A percentile compares a stretch with the other conserved stretches of the same genome.
Evolutionary conservation across 2,888 invertebrate species (phyloP).

Genomic region (Plusia festucae): DNA sequence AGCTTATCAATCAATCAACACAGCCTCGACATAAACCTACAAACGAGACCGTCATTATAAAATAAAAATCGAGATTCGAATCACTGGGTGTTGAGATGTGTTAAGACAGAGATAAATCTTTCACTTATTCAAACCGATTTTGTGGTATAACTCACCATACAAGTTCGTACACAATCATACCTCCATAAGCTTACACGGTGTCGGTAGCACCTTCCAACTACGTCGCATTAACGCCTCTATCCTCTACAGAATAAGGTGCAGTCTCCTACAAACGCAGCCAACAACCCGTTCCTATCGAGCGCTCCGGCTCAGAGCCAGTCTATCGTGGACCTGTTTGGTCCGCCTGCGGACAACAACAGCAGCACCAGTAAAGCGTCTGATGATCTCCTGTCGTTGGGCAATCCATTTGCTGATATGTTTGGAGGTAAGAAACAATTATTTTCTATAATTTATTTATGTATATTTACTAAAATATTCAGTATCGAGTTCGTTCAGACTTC

Average conservation of each 20-base stretch:
- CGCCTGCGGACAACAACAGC: constrained; percentile 81
- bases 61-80: no score
- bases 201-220: constrained; percentile 11
- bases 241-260: constrained; percentile 91
- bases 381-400: constrained; percentile 95
- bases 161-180: background rate
- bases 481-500: no score
- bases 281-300: constrained; percentile 96
- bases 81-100: no score
- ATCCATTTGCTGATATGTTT: constrained; percentile 97
- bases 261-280: constrained; percentile 92
- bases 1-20: no score
- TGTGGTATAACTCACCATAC: no score
- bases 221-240: background rate
- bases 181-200: constrained; percentile 40
- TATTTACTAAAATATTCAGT: no score
- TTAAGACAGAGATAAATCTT: no score
- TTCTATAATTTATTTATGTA: no score
- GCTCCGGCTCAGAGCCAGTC: constrained; percentile 87
- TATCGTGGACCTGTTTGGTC: constrained; percentile 95
- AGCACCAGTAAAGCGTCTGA: constrained; percentile 93
- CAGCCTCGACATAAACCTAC: no score
- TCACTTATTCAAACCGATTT: no score
- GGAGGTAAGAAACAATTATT: constrained; percentile 85
- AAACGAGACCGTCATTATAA: no score